Base-by-base conservation (phyloP, 1,140 invertebrate species). In the Palaemon carinicauda region DNA sequence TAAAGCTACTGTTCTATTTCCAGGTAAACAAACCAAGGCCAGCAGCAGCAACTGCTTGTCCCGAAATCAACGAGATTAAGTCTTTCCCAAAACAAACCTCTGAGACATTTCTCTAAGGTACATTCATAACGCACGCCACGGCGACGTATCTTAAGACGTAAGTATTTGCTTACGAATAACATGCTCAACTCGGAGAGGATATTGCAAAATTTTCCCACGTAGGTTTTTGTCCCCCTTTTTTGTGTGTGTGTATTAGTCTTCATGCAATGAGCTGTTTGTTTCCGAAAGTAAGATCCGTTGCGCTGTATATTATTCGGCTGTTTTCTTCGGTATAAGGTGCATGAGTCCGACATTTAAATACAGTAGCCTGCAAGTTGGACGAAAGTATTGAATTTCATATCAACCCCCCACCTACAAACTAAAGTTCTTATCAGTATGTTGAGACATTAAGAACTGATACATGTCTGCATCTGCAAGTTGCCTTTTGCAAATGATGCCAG, bases 1-100 rank as follows among this genome's bases (percentile, higher is more conserved):
- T 75, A 75, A 75, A 75, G 73, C 33, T 75, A 33, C 41, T 75
- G 73, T 75, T 21, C n/a, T 50, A 75, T 50, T 14, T 5, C 17
- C 73, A 75, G 41, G 73, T 75, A 75, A 75, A 75, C 73, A 75
- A 75, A 75, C 73, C 33, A 24, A n/a, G 15, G 24, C 71, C 15
- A 31, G 31, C 14, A 31, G 31, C 14, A 33, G 0, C 31, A 14
- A 50, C 29, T 15, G 21, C 69, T 27, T 29, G 69, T n/a, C 69
- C 29, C n/a, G 29, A 73, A 24, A 69, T 21, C 29, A 27, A 21
- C 69, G 27, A 17, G 69, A 19, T 24, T 29, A 19, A 41, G n/a
- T 19, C 69, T 41, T 29, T 5, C 69, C 5, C 69, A 19, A 4
- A 29, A 19, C 24, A 29, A 15, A 19, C 29, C 41, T 65, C 5